Evolutionary conservation across 2,888 invertebrate species (phyloP).

Genomic region (Brenthis daphne): DNA sequence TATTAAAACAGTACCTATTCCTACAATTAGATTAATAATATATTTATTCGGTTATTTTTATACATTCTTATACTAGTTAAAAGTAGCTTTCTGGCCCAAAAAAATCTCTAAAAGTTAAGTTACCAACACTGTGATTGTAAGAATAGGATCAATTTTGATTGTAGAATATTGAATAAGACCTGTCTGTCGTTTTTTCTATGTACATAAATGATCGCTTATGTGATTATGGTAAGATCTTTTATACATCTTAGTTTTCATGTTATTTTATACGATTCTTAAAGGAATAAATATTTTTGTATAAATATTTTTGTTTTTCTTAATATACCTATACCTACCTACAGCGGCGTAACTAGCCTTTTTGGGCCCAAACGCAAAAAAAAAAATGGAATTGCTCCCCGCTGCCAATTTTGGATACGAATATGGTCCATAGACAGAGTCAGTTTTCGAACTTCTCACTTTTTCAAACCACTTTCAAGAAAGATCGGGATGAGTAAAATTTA

Average conservation of each 20-base stretch:
- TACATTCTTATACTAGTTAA: too few relatives aligned
- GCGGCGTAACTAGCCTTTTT: too few relatives aligned
- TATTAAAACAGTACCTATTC: not conserved
- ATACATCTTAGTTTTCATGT: constrained; percentile 27
- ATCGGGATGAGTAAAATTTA: too few relatives aligned
- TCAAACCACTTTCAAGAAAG: too few relatives aligned
- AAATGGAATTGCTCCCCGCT: too few relatives aligned
- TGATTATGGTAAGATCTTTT: constrained; percentile 18
- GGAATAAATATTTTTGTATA: constrained; percentile 27
- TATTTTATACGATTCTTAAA: constrained; percentile 22
- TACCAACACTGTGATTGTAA: constrained; percentile 15
- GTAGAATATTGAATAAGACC: too few relatives aligned
- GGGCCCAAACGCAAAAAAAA: too few relatives aligned
- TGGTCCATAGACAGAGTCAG: too few relatives aligned
- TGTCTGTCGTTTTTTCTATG: too few relatives aligned
- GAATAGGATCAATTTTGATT: not conserved
- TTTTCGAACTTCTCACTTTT: too few relatives aligned
- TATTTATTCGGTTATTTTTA: not conserved
- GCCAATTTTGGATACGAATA: too few relatives aligned
- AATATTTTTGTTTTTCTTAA: constrained; percentile 5
- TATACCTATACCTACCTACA: not conserved
- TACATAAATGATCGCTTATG: constrained; percentile 1
- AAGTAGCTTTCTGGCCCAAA: too few relatives aligned
- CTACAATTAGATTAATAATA: not conserved
- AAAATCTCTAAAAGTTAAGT: not conserved